Percentiles rank a stretch among this genome's conserved stretches.
phyloP scores from a whole-genome alignment of 2,797 vertebrate genomes.

The Gymnopithys bicolor region DNA sequence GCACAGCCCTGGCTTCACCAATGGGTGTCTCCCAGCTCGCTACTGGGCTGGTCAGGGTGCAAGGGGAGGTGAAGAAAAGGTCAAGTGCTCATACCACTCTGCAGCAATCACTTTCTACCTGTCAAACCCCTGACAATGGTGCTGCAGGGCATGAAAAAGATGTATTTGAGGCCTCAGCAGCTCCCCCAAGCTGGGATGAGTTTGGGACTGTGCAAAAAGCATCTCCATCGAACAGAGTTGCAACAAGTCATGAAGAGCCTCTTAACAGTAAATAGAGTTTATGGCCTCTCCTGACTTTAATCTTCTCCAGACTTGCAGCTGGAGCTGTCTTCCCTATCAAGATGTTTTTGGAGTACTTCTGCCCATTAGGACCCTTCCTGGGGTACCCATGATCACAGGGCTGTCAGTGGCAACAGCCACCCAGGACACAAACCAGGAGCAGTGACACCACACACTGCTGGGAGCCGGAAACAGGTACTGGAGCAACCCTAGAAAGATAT shows the following conservation, averaged over 20 bases:
- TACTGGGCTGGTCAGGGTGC: fast-evolving
- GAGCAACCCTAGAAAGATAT: neutral
- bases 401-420: fast-evolving
- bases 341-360: neutral
- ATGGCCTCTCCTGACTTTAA: neutral
- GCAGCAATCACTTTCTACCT: neutral
- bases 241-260: neutral
- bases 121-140: neutral
- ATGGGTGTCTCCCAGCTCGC: neutral
- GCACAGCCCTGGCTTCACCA: neutral
- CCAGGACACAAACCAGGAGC: fast-evolving
- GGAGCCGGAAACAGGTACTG: neutral
- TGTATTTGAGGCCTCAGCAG: neutral
- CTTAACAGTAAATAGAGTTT: neutral
- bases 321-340: neutral
- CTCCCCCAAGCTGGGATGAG: neutral
- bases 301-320: neutral
- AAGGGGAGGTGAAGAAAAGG: neutral
- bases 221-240: neutral
- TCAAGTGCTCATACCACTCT: neutral
- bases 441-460: fast-evolving
- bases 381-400: neutral
- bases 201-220: fast-evolving
- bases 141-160: neutral
- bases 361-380: fast-evolving